phyloP scores from a whole-genome alignment of 1,140 invertebrate genomes.

The Ridgeia piscesae region DNA sequence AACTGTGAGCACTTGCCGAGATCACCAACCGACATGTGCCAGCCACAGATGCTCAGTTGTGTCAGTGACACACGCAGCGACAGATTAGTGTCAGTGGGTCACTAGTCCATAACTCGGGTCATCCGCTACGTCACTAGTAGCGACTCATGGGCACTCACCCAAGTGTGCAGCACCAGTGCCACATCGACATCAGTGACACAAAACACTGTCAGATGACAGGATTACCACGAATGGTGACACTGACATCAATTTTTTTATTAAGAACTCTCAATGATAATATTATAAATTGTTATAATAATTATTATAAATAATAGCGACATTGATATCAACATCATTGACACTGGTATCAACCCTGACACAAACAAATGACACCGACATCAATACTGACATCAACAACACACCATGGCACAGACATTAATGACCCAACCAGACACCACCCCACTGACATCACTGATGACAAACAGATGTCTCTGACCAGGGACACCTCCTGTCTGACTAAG shows the following conservation, averaged over 20 bases:
- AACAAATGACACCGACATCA: background rate
- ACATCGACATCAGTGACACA: too few relatives aligned
- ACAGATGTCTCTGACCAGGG: background rate
- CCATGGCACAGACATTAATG: background rate
- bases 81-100: background rate
- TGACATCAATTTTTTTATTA: background rate
- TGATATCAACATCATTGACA: background rate
- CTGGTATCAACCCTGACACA: background rate
- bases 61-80: background rate
- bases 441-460: background rate
- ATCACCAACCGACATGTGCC: background rate
- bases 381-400: background rate
- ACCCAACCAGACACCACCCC: background rate
- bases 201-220: background rate
- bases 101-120: background rate
- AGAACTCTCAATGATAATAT: too few relatives aligned
- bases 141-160: background rate
- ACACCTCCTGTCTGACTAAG: background rate
- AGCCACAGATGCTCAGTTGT: background rate
- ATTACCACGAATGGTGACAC: background rate
- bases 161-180: background rate
- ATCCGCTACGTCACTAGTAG: background rate
- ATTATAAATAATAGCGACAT: background rate
- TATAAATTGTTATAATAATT: background rate
- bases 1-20: background rate